These are phyloP conservation scores for Idaea straminata DNA, from an alignment of 2,888 invertebrate genomes.

Conservation along the genomic window DNA sequence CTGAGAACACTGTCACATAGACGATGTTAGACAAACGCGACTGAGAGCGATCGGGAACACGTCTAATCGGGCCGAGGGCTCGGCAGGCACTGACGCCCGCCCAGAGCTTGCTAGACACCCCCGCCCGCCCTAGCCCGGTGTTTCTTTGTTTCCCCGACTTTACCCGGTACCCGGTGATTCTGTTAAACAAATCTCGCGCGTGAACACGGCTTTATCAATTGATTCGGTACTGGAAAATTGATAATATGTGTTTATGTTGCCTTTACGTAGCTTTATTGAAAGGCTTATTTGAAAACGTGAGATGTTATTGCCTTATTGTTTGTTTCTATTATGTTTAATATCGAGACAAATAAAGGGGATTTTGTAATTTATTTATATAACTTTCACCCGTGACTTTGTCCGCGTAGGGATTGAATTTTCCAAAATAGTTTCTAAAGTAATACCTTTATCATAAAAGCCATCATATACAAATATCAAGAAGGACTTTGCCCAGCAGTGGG, in stretches of 20 bases:
- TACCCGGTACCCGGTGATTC: conserved; percentile 39
- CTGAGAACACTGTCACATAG: conserved; percentile 47
- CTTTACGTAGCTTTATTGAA: conserved; percentile 1
- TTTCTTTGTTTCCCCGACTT: conserved; percentile 76
- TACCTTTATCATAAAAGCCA: too few species aligned
- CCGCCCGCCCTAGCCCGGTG: conserved; percentile 66
- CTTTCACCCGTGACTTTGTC: too few species aligned
- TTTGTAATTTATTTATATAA: background rate
- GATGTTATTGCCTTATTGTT: background rate
- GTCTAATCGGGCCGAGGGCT: conserved; percentile 52
- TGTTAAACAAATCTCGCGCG: conserved; percentile 66
- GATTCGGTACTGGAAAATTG: conserved; percentile 23
- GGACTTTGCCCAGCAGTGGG: too few species aligned
- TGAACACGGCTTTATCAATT: conserved; percentile 46
- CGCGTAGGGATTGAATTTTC: too few species aligned
- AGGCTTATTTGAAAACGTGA: conserved; percentile 2
- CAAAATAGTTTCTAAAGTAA: too few species aligned
- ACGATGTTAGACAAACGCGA: conserved; percentile 31
- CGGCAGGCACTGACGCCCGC: conserved; percentile 65
- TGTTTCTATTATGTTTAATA: background rate
- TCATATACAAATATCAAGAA: too few species aligned
- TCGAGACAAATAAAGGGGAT: background rate
- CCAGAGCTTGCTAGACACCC: conserved; percentile 41
- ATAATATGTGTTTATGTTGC: conserved; percentile 1
- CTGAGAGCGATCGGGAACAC: conserved; percentile 26